A percentile compares a stretch with the other conserved stretches of the same genome.
Evolutionary conservation across 2,888 invertebrate species (phyloP).

Genomic region (Synergus itoensis): DNA sequence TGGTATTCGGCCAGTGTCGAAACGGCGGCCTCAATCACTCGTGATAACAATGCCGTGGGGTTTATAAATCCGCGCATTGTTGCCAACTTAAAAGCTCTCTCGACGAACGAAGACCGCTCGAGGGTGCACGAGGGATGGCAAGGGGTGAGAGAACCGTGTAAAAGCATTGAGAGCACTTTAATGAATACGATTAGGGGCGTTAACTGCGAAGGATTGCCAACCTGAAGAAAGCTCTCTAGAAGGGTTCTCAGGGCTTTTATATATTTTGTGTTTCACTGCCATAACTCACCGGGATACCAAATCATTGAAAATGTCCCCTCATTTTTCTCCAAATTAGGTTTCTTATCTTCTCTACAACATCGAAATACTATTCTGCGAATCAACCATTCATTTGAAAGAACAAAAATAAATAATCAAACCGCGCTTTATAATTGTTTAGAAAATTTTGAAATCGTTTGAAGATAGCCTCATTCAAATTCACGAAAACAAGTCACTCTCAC

Average conservation of each 20-base stretch:
- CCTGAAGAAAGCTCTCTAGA: conserved; percentile 63
- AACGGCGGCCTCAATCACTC: conserved; percentile 75
- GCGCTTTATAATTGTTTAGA: not conserved
- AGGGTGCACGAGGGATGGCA: conserved; percentile 57
- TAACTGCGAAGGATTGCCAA: conserved; percentile 74
- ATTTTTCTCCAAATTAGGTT: conserved; percentile 43
- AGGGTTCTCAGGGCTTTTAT: conserved; percentile 38
- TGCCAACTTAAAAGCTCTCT: conserved; percentile 75
- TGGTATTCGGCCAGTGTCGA: conserved; percentile 77
- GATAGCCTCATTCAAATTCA: too few relatives aligned
- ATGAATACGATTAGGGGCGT: conserved; percentile 76
- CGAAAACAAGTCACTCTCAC: not conserved
- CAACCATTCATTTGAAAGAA: not conserved
- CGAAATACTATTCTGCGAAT: not conserved
- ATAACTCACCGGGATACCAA: conserved; percentile 28
- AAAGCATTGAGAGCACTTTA: conserved; percentile 76
- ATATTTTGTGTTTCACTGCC: conserved; percentile 30
- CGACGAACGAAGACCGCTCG: conserved; percentile 51
- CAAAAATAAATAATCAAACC: not conserved
- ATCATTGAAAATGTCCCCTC: conserved; percentile 33
- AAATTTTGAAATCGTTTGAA: not conserved
- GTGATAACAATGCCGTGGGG: conserved; percentile 76
- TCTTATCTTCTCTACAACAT: conserved; percentile 30
- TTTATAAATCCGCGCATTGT: conserved; percentile 78
- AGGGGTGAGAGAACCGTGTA: conserved; percentile 66